phyloP scores from a whole-genome alignment of 2,888 invertebrate genomes.

The Cephus runcator region DNA sequence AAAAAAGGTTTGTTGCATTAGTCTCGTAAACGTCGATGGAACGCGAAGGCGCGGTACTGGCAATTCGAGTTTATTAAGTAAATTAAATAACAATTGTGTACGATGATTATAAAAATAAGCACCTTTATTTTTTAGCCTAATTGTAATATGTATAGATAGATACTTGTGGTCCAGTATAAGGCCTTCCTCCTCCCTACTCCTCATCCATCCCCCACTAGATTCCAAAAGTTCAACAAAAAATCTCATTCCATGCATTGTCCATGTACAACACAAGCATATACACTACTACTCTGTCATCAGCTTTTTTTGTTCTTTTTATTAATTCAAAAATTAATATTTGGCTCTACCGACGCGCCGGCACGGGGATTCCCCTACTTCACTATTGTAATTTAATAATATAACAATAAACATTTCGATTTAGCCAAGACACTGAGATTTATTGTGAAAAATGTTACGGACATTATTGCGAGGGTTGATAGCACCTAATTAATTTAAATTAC shows the following conservation, averaged over 20 bases:
- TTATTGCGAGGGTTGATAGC: not conserved
- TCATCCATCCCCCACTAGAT: not conserved
- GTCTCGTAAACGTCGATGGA: constrained; percentile 35
- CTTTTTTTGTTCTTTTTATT: not conserved
- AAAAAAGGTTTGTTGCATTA: constrained; percentile 40
- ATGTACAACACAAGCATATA: not conserved
- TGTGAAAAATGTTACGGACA: not conserved
- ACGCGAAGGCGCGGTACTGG: constrained; percentile 36
- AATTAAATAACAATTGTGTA: constrained; percentile 39
- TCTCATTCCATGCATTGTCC: not conserved
- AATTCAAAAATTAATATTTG: not conserved
- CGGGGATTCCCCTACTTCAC: constrained; percentile 31
- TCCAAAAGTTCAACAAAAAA: not conserved
- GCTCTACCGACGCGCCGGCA: not conserved
- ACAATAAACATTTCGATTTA: constrained; percentile 40
- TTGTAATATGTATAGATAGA: constrained; percentile 49
- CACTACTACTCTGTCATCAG: not conserved
- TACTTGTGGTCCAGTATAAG: not conserved
- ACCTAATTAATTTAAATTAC: not conserved
- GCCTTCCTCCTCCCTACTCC: not conserved
- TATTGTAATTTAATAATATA: constrained; percentile 45
- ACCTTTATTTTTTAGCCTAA: constrained; percentile 53
- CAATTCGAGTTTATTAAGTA: constrained; percentile 44
- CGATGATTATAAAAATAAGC: constrained; percentile 44
- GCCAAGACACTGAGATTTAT: not conserved